Percentiles rank a stretch among this genome's conserved stretches.
phyloP scores from a whole-genome alignment of 2,888 invertebrate species.

The Melipona bicolor region DNA sequence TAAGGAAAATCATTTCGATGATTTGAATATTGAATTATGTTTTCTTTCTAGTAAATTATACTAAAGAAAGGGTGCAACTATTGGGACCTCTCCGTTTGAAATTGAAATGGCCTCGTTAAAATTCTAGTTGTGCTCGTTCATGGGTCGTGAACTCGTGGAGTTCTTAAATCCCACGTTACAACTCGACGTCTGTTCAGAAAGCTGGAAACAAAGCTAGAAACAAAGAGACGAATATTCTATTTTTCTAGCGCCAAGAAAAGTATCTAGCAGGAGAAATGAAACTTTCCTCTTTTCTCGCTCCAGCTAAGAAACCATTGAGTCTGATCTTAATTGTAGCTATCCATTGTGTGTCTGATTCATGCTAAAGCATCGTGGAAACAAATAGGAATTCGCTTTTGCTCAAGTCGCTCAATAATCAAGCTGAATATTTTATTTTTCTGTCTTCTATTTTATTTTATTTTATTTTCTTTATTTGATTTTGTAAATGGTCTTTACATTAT shows the following conservation, averaged over 20 bases:
- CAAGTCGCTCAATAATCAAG: not conserved
- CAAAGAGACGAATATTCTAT: not conserved
- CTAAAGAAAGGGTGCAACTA: not conserved
- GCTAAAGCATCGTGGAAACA: not conserved
- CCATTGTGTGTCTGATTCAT: not conserved
- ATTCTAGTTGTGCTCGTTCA: slow-evolving; percentile 25
- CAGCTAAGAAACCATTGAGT: slow-evolving; percentile 1
- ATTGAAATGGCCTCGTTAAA: slow-evolving; percentile 39
- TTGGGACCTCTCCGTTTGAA: slow-evolving; percentile 21
- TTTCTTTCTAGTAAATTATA: not conserved
- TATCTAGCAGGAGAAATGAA: not conserved
- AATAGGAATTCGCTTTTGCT: not conserved
- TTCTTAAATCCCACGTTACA: slow-evolving; percentile 32
- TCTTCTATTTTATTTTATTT: not conserved
- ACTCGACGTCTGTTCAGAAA: not conserved
- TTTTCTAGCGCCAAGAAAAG: not conserved
- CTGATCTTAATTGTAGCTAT: slow-evolving; percentile 7
- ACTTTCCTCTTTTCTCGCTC: slow-evolving; percentile 10
- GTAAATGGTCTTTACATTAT: not conserved
- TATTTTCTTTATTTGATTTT: not conserved
- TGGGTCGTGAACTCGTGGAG: slow-evolving; percentile 32
- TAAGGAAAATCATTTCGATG: not conserved
- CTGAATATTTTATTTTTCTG: not conserved
- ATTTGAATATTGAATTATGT: slow-evolving; percentile 3
- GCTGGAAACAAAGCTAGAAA: too few relatives aligned